Evolutionary conservation across 2,113 vertebrate species (phyloP).

Genomic region (Chloroceryle aenea): DNA sequence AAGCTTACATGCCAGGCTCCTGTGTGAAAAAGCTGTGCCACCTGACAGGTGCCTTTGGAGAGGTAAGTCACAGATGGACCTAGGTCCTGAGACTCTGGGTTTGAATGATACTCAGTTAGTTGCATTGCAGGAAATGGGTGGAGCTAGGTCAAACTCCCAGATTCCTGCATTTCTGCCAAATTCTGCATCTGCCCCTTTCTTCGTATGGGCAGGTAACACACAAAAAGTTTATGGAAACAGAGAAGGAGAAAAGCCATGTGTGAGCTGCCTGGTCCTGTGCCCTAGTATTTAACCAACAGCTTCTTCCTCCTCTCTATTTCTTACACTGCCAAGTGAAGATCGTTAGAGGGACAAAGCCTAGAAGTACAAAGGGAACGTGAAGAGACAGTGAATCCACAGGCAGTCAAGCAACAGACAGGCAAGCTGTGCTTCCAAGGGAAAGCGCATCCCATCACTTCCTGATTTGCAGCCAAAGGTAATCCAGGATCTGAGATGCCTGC

Average conservation of each 20-base stretch:
- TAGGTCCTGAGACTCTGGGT: not conserved
- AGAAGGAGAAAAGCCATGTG: not conserved
- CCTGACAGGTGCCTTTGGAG: not conserved
- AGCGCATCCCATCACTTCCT: slow-evolving; percentile 11
- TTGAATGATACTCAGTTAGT: not conserved
- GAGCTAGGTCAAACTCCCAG: not conserved
- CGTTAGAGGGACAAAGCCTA: not conserved
- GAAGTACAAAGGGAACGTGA: not conserved
- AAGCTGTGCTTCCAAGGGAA: slow-evolving; percentile 16
- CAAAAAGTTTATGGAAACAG: not conserved
- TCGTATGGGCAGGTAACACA: not conserved
- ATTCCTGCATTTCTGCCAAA: not conserved
- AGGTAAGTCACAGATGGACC: not conserved
- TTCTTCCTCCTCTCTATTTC: not conserved
- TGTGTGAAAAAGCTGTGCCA: not conserved
- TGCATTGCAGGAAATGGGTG: not conserved
- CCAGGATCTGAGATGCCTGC: not conserved
- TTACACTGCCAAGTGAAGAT: not conserved
- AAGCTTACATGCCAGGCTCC: not conserved
- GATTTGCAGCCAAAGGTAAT: not conserved
- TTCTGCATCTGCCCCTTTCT: not conserved
- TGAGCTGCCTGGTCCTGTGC: not conserved
- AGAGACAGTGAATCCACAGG: not conserved
- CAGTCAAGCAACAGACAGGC: not conserved
- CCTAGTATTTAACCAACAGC: not conserved